phyloP scores from a whole-genome alignment of 2,797 vertebrate genomes.

The Hoplostethus mediterraneus region DNA sequence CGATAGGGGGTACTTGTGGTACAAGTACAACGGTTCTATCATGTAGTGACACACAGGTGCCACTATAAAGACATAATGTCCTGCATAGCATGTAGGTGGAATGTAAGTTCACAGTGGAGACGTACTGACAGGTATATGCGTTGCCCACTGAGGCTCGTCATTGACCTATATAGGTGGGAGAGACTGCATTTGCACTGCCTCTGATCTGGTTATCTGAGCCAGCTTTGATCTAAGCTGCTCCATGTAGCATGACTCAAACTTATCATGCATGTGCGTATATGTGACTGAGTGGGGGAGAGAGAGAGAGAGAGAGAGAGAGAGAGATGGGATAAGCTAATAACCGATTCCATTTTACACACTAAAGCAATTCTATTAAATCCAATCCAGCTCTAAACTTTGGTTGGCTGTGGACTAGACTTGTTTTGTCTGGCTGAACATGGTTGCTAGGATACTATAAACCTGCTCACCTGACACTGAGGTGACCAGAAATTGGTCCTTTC shows the following conservation, averaged over 20 bases:
- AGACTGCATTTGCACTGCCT: constrained; percentile 41
- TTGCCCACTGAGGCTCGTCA: constrained; percentile 9
- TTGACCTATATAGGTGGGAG: constrained; percentile 47
- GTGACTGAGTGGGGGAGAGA: constrained; percentile 1
- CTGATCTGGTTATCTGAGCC: constrained; percentile 40
- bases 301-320: constrained; percentile 8
- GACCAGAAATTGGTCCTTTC: constrained; percentile 36
- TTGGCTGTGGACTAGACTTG: constrained; percentile 5
- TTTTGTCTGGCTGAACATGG: constrained; percentile 39
- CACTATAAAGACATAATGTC: too few relatives aligned
- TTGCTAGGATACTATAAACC: constrained; percentile 59
- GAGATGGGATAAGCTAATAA: constrained; percentile 17
- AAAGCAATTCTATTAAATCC: constrained; percentile 26
- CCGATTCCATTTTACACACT: constrained; percentile 19
- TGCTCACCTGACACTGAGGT: constrained; percentile 47
- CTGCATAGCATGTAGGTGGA: too few relatives aligned
- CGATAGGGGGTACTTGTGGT: too few relatives aligned
- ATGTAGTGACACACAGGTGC: too few relatives aligned
- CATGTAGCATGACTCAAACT: constrained; percentile 22
- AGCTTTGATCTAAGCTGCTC: constrained; percentile 51
- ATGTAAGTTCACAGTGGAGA: constrained; percentile 5
- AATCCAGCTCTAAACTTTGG: constrained; percentile 19
- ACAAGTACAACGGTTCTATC: too few relatives aligned
- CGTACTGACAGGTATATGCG: constrained; percentile 13
- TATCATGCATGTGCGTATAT: constrained; percentile 21